phyloP scores from a whole-genome alignment of 30 jellyfish, hydroid and myxozoan genomes.

The Aurelia aurita region DNA sequence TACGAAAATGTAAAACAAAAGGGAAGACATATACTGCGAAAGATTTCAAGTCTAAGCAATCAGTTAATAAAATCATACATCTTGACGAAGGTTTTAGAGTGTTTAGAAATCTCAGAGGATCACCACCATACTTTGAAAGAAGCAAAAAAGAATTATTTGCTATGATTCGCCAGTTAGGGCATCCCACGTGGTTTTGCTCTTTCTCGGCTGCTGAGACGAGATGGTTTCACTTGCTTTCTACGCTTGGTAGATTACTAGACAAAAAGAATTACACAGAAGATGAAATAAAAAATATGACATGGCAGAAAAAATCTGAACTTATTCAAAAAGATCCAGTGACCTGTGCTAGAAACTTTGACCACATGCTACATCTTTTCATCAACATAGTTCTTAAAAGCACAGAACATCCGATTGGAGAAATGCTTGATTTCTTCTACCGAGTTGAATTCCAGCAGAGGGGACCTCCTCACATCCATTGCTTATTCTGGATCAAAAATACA shows the following conservation, averaged over 20 bases:
- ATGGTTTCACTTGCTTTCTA: background rate
- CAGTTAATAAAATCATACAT: background rate
- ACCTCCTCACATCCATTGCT: slow-evolving; percentile 38
- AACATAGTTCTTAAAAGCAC: slow-evolving; percentile 6
- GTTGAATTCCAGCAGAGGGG: slow-evolving; percentile 37
- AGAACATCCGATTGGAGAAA: slow-evolving; percentile 8
- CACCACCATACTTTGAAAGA: slow-evolving; percentile 40
- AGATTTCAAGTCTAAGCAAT: background rate
- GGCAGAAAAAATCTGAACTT: slow-evolving; percentile 21
- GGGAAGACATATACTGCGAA: slow-evolving; percentile 15
- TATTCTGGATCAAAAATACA: slow-evolving; percentile 35
- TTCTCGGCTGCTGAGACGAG: slow-evolving; percentile 56
- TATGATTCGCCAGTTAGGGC: slow-evolving; percentile 32
- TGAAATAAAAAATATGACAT: slow-evolving; percentile 6
- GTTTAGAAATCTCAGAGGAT: slow-evolving; percentile 19
- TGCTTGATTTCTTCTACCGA: slow-evolving; percentile 28
- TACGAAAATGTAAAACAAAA: slow-evolving; percentile 21
- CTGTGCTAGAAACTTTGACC: no score
- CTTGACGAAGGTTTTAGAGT: slow-evolving; percentile 43
- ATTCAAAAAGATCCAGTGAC: slow-evolving; percentile 16
- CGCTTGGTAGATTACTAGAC: slow-evolving; percentile 9
- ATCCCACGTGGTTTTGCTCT: slow-evolving; percentile 48
- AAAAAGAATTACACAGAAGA: background rate
- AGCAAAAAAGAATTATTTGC: slow-evolving; percentile 38
- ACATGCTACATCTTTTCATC: slow-evolving; percentile 11